Conservation (phyloP, 2,113 vertebrate species). For the Chaetops frenatus region DNA sequence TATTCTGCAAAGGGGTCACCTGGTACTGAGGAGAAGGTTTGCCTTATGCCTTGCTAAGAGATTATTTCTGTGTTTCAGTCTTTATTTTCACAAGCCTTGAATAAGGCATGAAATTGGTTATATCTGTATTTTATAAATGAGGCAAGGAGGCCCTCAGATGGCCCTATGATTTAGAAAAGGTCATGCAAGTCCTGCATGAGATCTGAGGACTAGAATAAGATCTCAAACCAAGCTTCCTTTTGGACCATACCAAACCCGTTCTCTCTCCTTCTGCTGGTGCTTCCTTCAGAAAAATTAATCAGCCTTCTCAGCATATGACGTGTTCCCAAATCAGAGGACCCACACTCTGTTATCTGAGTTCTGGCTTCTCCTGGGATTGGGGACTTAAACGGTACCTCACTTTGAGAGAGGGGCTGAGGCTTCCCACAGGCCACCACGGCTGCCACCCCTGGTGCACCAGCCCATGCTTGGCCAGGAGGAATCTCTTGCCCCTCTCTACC, state of each 20-base stretch:
- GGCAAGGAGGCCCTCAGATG: neutral
- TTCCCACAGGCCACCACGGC: neutral
- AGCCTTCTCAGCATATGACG: neutral
- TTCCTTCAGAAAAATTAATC: neutral
- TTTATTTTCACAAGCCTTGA: neutral
- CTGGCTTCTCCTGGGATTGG: neutral
- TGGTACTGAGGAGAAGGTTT: neutral
- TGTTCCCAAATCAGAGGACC: neutral
- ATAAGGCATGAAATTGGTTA: neutral
- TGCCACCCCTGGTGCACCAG: neutral
- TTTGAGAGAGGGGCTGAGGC: neutral
- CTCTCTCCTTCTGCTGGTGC: neutral
- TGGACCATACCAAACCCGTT: neutral
- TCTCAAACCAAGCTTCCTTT: neutral
- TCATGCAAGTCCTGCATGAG: neutral
- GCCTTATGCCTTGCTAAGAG: accelerated
- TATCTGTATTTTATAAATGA: neutral
- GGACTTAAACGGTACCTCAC: neutral
- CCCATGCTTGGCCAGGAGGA: neutral
- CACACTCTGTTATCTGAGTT: neutral
- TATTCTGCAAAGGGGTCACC: neutral
- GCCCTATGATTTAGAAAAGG: neutral
- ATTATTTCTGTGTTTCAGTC: neutral
- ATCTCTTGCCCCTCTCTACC: neutral
- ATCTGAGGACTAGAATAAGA: neutral